A percentile compares a stretch with the other conserved stretches of the same genome.
Conservation (phyloP, 2,888 invertebrate species). For the Hypercompe scribonia region DNA sequence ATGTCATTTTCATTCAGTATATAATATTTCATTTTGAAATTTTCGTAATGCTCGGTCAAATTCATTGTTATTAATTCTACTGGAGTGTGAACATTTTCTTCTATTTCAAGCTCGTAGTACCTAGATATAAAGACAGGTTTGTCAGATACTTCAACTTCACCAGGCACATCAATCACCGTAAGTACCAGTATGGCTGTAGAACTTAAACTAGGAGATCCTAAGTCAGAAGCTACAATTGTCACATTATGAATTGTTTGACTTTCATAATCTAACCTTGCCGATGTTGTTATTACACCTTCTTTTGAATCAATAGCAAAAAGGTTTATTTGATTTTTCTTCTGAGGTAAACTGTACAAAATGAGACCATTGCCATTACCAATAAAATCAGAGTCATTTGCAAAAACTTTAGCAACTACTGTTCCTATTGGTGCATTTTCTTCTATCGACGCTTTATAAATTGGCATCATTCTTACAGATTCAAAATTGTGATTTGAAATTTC, state of each 20-base stretch:
- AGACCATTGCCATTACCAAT: conserved; percentile 95
- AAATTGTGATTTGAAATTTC: conserved; percentile 83
- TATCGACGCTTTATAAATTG: conserved; percentile 91
- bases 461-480: conserved; percentile 86
- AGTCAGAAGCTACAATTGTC: conserved; percentile 93
- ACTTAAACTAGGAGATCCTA: conserved; percentile 93
- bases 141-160: conserved; percentile 81
- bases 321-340: conserved; percentile 87
- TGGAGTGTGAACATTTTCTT: conserved; percentile 93
- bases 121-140: conserved; percentile 88
- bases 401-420: conserved; percentile 90
- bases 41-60: conserved; percentile 89
- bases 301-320: conserved; percentile 94
- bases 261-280: conserved; percentile 91
- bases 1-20: conserved; percentile 87
- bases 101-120: conserved; percentile 93
- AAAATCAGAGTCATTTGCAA: conserved; percentile 95
- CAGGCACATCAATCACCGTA: conserved; percentile 89
- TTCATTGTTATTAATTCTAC: conserved; percentile 91
- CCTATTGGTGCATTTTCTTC: conserved; percentile 92
- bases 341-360: conserved; percentile 91
- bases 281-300: conserved; percentile 93
- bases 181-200: conserved; percentile 91
- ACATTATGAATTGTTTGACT: conserved; percentile 89
- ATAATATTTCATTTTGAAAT: conserved; percentile 89